Evolutionary conservation across 1,140 invertebrate species (phyloP), one percentile per base, ranked within the genome.

Genomic region (Armadillidium nasatum): DNA sequence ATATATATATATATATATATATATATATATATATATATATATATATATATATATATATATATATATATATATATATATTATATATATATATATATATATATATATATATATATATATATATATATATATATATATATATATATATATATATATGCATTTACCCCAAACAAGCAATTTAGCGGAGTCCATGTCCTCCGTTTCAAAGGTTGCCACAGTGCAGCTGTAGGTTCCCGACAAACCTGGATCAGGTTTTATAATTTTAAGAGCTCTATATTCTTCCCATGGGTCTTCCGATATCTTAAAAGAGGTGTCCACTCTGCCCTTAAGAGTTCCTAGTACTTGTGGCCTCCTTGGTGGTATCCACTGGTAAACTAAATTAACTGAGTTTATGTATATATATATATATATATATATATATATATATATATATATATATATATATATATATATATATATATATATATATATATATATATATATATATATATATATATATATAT

Each of bases 291-390:
- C 33, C 7, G 73, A 60, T 9, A 44, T 44, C 22, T 44, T 66
- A 67, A 68, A 75, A 11, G 21, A 44, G 19, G 73, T 66, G 44
- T 75, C 73, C 22, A 74, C 73, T 7, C 73, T 7, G n/a, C 68
- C 73, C 15, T 67, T 75, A 10, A 75, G 73, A 43, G 45, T 46
- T 15, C 73, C 73, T n/a, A 75, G 50, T 44, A 67, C 73, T 44
- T 75, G 73, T 44, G 66, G 66, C 33, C 33, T 33, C 22, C 45
- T 46, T 13, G 73, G 73, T 2, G 73, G 73, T 21, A 75, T 75
- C 73, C 73, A 75, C 60, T 75, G 73, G 60, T 74, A 75, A n/a
- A 75, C 73, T 44, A 75, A 43, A 67, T 75, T 60, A 10, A 75
- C 73, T 44, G 11, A 60, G 73, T 75, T 67, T 15, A 75, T 54